Conservation (phyloP, 2,113 vertebrate species). For the Taxidea taxus region DNA sequence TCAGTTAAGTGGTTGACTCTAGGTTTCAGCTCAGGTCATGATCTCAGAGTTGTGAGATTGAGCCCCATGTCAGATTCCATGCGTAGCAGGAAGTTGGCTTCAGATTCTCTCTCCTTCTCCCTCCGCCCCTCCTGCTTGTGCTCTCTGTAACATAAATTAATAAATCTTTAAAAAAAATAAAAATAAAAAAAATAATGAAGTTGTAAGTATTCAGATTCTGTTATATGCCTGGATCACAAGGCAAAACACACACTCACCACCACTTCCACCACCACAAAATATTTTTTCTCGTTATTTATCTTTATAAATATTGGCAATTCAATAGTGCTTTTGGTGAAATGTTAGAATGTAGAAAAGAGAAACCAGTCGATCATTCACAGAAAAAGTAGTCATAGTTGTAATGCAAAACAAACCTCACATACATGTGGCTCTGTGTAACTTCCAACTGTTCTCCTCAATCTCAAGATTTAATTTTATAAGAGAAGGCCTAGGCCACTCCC, state of each 20-base stretch:
- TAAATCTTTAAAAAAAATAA: not conserved
- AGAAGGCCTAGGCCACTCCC: not conserved
- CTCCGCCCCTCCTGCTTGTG: not conserved
- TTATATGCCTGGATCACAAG: not conserved
- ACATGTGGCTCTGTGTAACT: not conserved
- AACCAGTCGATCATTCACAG: not conserved
- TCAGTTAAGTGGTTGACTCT: not conserved
- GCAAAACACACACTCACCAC: not conserved
- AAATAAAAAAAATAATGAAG: not conserved
- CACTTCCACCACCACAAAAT: not conserved
- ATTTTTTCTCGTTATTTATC: not conserved
- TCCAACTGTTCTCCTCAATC: not conserved
- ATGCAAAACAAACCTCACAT: not conserved
- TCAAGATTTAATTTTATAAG: not conserved
- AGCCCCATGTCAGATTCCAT: not conserved
- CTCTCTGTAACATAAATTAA: not conserved
- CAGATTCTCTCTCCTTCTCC: not conserved
- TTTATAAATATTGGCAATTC: not conserved
- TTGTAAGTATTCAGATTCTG: not conserved
- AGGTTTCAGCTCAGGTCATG: not conserved
- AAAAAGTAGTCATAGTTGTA: not conserved
- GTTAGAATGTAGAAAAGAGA: not conserved
- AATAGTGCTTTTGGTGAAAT: not conserved
- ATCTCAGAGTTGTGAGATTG: not conserved
- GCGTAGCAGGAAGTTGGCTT: not conserved